Conservation (phyloP, 2,888 invertebrate genomes). For the Ophion slaviceki region DNA sequence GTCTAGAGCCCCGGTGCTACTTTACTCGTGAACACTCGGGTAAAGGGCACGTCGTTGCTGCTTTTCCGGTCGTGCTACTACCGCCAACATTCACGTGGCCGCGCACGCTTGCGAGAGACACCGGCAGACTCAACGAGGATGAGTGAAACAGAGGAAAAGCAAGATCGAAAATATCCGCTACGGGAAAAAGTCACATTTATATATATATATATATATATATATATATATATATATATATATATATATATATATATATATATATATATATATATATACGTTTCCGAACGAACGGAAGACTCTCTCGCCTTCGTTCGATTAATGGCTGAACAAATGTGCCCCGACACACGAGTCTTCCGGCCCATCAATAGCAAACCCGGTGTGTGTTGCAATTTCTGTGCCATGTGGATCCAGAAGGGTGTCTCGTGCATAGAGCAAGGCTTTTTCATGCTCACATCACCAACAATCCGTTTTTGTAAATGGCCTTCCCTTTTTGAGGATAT, state of each 20-base stretch:
- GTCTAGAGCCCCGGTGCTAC: conserved; percentile 67
- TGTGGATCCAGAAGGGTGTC: too few relatives aligned
- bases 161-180: conserved; percentile 39
- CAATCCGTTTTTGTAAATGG: too few relatives aligned
- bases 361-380: conserved; percentile 67
- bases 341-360: conserved; percentile 71
- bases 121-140: conserved; percentile 28
- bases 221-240: not conserved
- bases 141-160: conserved; percentile 35
- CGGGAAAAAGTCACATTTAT: conserved; percentile 26
- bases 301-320: conserved; percentile 69
- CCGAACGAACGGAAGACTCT: conserved; percentile 34
- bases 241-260: too few relatives aligned
- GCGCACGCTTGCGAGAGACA: conserved; percentile 1
- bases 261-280: conserved; percentile 1
- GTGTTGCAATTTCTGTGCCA: conserved; percentile 42
- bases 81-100: conserved; percentile 5
- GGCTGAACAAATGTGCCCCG: conserved; percentile 72
- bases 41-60: conserved; percentile 22
- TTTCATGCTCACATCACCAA: too few relatives aligned
- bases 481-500: too few relatives aligned
- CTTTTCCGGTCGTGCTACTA: conserved; percentile 18
- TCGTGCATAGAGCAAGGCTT: too few relatives aligned
- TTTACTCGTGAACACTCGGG: conserved; percentile 65
- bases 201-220: not conserved